phyloP scores from a whole-genome alignment of 2,113 vertebrate genomes.

The Verasper variegatus region DNA sequence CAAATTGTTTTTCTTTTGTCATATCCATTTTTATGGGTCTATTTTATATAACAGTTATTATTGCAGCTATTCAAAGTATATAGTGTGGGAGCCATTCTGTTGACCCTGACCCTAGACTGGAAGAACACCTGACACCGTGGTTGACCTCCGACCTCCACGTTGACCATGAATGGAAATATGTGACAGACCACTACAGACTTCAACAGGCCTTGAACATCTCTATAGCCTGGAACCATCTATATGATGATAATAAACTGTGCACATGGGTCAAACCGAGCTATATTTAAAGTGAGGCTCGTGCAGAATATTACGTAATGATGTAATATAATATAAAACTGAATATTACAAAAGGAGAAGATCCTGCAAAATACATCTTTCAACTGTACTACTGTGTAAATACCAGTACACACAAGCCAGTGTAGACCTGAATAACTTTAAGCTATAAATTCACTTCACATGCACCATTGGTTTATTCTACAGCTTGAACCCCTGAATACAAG shows the following conservation, averaged over 20 bases:
- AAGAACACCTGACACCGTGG: no score
- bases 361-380: background rate
- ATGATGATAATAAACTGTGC: background rate
- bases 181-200: no score
- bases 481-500: background rate
- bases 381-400: background rate
- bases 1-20: no score
- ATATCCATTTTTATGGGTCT: no score
- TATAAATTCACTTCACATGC: background rate
- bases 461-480: constrained; percentile 3
- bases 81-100: no score
- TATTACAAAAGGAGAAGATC: background rate
- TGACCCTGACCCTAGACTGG: no score
- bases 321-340: background rate
- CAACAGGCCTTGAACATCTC: no score
- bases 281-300: background rate
- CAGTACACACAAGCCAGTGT: background rate
- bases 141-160: no score
- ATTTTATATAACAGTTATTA: no score
- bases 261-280: background rate
- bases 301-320: background rate
- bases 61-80: no score
- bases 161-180: no score
- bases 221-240: background rate
- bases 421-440: background rate